Percentiles rank a stretch among this genome's conserved stretches.
Conservation (phyloP, 2,888 invertebrate genomes). For the Cephus nigrinus region DNA sequence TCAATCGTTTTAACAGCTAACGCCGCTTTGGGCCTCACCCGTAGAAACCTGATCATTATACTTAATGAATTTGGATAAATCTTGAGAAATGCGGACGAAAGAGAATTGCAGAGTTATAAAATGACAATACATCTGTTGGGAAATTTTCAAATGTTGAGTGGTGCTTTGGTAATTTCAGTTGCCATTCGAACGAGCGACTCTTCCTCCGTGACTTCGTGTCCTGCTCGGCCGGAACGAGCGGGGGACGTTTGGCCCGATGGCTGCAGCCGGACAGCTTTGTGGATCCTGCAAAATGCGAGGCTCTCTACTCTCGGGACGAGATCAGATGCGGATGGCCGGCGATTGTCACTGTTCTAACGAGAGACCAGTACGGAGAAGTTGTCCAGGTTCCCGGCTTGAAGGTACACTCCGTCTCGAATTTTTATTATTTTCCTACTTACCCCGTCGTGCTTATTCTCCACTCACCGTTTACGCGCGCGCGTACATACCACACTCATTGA, state of each 20-base stretch:
- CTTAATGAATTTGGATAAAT: too few species aligned
- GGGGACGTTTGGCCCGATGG: slow-evolving; percentile 94
- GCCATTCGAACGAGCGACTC: slow-evolving; percentile 89
- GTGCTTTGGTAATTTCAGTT: slow-evolving; percentile 67
- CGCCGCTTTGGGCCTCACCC: too few species aligned
- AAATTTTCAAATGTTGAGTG: too few species aligned
- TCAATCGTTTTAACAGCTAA: too few species aligned
- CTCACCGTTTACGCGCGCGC: too few species aligned
- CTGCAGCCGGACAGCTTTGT: slow-evolving; percentile 92
- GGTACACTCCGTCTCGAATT: slow-evolving; percentile 67
- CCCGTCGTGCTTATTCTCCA: not conserved
- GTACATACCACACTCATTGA: not conserved
- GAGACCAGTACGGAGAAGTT: slow-evolving; percentile 92
- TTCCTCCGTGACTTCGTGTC: slow-evolving; percentile 94
- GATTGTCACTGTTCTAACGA: slow-evolving; percentile 81
- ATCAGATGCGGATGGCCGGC: slow-evolving; percentile 86
- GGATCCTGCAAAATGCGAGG: slow-evolving; percentile 88
- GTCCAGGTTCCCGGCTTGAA: slow-evolving; percentile 88
- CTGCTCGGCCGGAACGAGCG: slow-evolving; percentile 86
- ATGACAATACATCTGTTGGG: too few species aligned
- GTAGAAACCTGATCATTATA: too few species aligned
- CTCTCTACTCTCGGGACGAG: slow-evolving; percentile 79
- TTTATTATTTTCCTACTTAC: not conserved
- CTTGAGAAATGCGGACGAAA: too few species aligned
- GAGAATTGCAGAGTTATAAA: too few species aligned